Base-by-base conservation (phyloP, 2,113 vertebrate species). In the Pangasianodon gigas region DNA sequence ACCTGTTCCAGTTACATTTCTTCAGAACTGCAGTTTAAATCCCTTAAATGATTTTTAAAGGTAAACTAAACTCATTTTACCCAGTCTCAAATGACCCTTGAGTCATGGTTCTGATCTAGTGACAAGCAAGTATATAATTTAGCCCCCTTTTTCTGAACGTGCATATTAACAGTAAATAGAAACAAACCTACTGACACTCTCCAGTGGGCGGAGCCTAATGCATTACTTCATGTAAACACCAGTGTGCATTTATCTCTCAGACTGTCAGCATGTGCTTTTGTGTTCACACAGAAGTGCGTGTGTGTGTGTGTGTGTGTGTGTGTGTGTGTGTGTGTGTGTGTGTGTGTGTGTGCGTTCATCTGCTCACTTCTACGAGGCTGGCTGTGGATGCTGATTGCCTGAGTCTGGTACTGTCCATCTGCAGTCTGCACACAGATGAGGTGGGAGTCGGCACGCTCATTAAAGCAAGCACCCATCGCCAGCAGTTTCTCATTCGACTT, bases 341-440 rank as follows among this genome's bases (percentile, higher is more conserved):
- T n/a, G 6, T 48, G 81, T 58, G 37, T 65, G 69, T 85, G 80
- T 51, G 32, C 75, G 3, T 54, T 26, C 26, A 69, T 0, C 0
- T 69, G 4, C 94, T 95, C 91, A 99, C 98, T 98, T 96, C 98
- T 99, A 91, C 98, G 96, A 1, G 97, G 97, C 91, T 99, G 98
- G 89, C 97, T 99, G 93, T 99, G 98, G 94, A 99, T 99, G 95
- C 98, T 99, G 96, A 99, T 99, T 89, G 98, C 98, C 94, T 99
- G 98, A 0, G 98, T 99, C 95, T 99, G 98, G 93, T 99, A 99
- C 93, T 99, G 98, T 87, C 98, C 98, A 0, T 99, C 97, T 0
- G 99, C 98, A 0, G 97, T 98, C 96, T 99, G 98, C 9, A 99
- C 98, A 46, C 98, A 99, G 93, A 99, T 99, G n/a, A 99, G 97